Percentiles rank a stretch among this genome's conserved stretches.
Conservation (phyloP, 2,888 invertebrate species). For the Morpho helenor region DNA sequence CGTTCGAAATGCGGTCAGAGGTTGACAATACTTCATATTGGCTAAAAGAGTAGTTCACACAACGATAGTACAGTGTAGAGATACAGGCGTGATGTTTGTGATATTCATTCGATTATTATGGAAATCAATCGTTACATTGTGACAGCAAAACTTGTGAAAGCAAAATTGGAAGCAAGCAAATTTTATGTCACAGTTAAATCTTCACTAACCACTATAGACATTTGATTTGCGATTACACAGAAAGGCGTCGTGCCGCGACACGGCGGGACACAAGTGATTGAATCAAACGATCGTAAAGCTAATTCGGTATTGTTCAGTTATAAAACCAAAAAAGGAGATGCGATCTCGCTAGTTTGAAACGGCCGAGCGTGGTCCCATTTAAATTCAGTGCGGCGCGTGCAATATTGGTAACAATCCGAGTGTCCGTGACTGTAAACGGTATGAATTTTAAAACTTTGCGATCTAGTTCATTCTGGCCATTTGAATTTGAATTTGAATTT, state of each 20-base stretch:
- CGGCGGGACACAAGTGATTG: slow-evolving; percentile 38
- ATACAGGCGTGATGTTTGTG: slow-evolving; percentile 70
- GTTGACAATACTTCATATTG: slow-evolving; percentile 52
- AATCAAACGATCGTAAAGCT: slow-evolving; percentile 43
- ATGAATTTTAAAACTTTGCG: slow-evolving; percentile 60
- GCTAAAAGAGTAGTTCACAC: slow-evolving; percentile 66
- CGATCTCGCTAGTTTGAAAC: slow-evolving; percentile 37
- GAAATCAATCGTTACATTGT: slow-evolving; percentile 61
- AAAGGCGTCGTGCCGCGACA: slow-evolving; percentile 28
- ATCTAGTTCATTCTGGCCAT: slow-evolving; percentile 29
- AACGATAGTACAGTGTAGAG: slow-evolving; percentile 43
- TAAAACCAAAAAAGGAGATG: slow-evolving; percentile 42
- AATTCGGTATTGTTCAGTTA: slow-evolving; percentile 41
- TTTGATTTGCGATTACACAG: slow-evolving; percentile 36
- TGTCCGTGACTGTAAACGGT: slow-evolving; percentile 47
- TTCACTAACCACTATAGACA: slow-evolving; percentile 56
- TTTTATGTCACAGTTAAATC: slow-evolving; percentile 49
- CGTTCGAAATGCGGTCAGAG: slow-evolving; percentile 35
- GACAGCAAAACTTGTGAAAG: slow-evolving; percentile 45
- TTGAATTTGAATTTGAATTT: slow-evolving; percentile 47
- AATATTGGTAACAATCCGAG: slow-evolving; percentile 61
- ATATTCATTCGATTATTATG: slow-evolving; percentile 75
- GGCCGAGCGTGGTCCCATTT: slow-evolving; percentile 43
- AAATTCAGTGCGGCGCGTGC: slow-evolving; percentile 54
- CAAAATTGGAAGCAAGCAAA: slow-evolving; percentile 47